Evolutionary conservation across 2,797 vertebrate species (phyloP).

Genomic region (Graptemys geographica): DNA sequence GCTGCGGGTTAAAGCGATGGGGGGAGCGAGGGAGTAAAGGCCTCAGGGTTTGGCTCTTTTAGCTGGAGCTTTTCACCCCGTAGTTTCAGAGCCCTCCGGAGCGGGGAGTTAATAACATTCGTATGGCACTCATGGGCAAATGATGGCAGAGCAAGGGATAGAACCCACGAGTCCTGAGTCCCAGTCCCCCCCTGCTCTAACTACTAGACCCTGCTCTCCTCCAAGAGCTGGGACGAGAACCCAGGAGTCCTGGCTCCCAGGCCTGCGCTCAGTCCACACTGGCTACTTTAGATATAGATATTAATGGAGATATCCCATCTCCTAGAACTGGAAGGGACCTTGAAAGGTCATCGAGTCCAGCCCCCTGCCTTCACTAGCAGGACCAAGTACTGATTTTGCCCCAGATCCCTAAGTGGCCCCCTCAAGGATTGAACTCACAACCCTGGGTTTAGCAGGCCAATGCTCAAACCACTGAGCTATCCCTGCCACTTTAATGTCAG

Average conservation of each 20-base stretch:
- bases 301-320: no score
- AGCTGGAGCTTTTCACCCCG: no score
- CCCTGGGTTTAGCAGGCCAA: no score
- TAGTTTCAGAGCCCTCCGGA: not conserved
- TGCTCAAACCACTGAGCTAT: no score
- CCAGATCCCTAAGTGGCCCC: no score
- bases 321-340: no score
- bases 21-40: not conserved
- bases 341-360: no score
- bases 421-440: no score
- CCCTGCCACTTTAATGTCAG: not conserved
- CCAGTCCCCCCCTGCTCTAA: not conserved
- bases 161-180: not conserved
- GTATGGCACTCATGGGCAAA: not conserved
- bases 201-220: not conserved
- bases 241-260: not conserved
- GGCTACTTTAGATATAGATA: no score
- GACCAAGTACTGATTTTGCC: no score
- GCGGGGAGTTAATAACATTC: not conserved
- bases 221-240: not conserved
- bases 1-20: fast-evolving
- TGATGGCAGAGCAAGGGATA: not conserved
- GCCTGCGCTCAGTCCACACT: not conserved
- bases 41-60: not conserved
- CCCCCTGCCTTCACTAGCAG: no score